Evolutionary conservation across 2,113 vertebrate genomes (phyloP), one percentile per base, ranked within the genome.

Genomic region (Eleginops maclovinus): DNA sequence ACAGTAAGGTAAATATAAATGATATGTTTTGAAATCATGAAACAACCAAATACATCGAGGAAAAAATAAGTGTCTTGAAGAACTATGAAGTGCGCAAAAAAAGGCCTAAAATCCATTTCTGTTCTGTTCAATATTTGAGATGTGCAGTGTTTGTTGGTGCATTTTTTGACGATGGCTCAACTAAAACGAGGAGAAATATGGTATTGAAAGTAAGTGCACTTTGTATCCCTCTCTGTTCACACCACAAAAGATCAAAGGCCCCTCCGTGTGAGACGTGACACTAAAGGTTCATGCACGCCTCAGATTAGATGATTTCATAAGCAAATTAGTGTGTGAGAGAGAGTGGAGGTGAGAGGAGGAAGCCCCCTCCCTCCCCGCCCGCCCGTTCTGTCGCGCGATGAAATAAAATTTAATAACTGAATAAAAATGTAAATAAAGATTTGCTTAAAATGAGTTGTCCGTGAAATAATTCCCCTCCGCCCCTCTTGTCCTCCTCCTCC

Each of bases 391-490:
- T 72, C 64, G 77, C 93, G 89, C 94, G 94, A 95, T 95, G 95
- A 96, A 96, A 97, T 97, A 96, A 97, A 98, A 99, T 97, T 96
- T 98, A 98, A 98, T 98, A 98, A 98, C 96, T 97, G 96, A 96
- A 99, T 98, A 98, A 99, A 99, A 98, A 99, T 98, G 97, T 98
- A 99, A 98, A 98, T 98, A 98, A 97, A 98, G 97, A 97, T 97
- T 98, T 98, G 96, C 94, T 96, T 95, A 96, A 96, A 98, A 98
- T 96, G 97, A 97, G 96, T 97, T 97, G 96, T 97, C 96, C 95
- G 94, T 96, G 96, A 97, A 98, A 99, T 98, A 97, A 99, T 96
- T 96, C 96, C 96, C 81, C 10, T 12, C 28, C 41, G 53, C 59
- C 61, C 95, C 21, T 59, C 59, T 77, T 54, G 71, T 71, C 65